These are phyloP conservation scores for Agrotis segetum DNA, from an alignment of 2,888 invertebrate genomes.

Conservation along the genomic window DNA sequence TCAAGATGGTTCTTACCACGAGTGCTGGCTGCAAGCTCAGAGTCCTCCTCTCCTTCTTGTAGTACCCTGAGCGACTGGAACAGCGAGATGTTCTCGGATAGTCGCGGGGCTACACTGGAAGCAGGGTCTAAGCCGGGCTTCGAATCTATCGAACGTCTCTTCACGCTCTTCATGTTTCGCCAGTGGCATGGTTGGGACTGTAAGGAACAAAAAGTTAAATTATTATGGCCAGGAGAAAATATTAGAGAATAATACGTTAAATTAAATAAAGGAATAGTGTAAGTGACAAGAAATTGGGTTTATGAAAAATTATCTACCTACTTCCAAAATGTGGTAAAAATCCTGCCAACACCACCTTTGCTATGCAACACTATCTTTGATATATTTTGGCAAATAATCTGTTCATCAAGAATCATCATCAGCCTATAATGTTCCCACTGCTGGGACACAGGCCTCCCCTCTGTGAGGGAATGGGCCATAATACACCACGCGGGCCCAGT, in stretches of 20 bases:
- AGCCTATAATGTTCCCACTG: too few relatives aligned
- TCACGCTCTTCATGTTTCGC: slow-evolving; percentile 96
- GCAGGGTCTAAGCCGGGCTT: slow-evolving; percentile 76
- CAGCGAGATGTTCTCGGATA: slow-evolving; percentile 97
- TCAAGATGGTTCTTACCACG: slow-evolving; percentile 61
- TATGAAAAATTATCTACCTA: neutral
- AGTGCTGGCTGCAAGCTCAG: slow-evolving; percentile 83
- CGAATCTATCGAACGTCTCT: slow-evolving; percentile 93
- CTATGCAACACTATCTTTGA: neutral
- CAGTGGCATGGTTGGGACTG: slow-evolving; percentile 98
- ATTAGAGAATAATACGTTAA: too few relatives aligned
- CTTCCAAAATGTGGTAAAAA: neutral
- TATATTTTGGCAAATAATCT: neutral
- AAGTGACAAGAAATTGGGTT: too few relatives aligned
- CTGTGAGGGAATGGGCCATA: too few relatives aligned
- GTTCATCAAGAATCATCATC: neutral
- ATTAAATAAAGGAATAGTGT: too few relatives aligned
- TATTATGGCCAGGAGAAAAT: too few relatives aligned
- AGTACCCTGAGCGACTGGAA: slow-evolving; percentile 97
- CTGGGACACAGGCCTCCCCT: too few relatives aligned
- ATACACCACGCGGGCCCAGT: too few relatives aligned
- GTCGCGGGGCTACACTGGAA: slow-evolving; percentile 85
- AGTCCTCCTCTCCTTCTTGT: slow-evolving; percentile 95
- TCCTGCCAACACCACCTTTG: neutral
- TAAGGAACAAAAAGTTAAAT: too few relatives aligned